phyloP scores from a whole-genome alignment of 2,888 invertebrate genomes.

The Chironomus tentans region DNA sequence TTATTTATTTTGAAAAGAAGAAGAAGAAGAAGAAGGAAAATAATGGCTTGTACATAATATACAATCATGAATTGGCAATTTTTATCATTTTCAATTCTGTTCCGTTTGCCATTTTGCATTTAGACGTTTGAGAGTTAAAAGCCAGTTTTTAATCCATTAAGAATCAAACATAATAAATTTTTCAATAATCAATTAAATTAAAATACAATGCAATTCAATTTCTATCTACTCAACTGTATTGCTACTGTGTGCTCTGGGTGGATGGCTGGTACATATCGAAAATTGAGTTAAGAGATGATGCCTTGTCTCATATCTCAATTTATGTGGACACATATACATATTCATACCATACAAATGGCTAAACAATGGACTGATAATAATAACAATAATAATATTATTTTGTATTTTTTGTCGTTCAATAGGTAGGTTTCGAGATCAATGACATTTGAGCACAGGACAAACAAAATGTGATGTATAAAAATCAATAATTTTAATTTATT shows the following conservation, averaged over 20 bases:
- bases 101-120: slow-evolving; percentile 2
- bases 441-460: not conserved
- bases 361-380: not conserved
- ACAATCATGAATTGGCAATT: slow-evolving; percentile 1
- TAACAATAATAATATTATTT: not conserved
- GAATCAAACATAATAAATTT: not conserved
- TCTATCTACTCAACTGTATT: not conserved
- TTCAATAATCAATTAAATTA: slow-evolving; percentile 23
- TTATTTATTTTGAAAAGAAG: no score
- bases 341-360: not conserved
- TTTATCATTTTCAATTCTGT: not conserved
- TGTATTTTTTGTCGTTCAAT: not conserved
- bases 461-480: slow-evolving; percentile 2
- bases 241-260: no score
- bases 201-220: slow-evolving; percentile 19
- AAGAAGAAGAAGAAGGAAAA: no score
- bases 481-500: slow-evolving; percentile 20
- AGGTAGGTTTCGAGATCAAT: slow-evolving; percentile 13
- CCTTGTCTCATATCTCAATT: not conserved
- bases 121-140: slow-evolving; percentile 5
- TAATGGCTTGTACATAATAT: no score
- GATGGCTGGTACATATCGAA: not conserved
- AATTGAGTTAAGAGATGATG: slow-evolving; percentile 22
- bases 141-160: not conserved
- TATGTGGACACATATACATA: no score